Conservation (phyloP, 2,797 vertebrate species). For the Gobionotothen gibberifrons region DNA sequence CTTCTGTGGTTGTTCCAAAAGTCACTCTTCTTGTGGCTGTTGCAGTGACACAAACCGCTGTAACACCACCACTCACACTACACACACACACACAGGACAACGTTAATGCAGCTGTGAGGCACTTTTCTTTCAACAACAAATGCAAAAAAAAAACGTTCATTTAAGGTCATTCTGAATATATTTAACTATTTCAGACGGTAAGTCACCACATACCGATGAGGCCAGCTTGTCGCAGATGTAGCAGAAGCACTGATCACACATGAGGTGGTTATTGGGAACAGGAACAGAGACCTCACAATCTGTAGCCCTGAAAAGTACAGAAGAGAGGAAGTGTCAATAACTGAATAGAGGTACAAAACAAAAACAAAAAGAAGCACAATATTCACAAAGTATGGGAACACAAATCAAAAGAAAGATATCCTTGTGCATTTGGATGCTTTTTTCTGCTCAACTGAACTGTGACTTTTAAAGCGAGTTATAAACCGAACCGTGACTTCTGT, state of each 20-base stretch:
- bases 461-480: too few species aligned
- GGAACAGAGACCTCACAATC: conserved; percentile 73
- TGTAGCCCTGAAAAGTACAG: conserved; percentile 70
- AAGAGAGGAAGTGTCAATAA: conserved; percentile 5
- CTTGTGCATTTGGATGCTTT: too few species aligned
- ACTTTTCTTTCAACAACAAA: not conserved
- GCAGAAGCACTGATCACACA: conserved; percentile 90
- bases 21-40: conserved; percentile 88
- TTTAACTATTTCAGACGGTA: not conserved
- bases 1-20: conserved; percentile 85
- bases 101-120: not conserved
- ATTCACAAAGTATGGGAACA: too few species aligned
- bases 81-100: not conserved
- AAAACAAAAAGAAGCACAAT: too few species aligned
- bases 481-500: too few species aligned
- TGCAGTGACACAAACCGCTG: conserved; percentile 86
- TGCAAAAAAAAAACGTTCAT: too few species aligned
- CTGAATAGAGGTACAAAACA: accelerated
- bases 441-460: too few species aligned
- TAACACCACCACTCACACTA: conserved; percentile 85
- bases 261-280: conserved; percentile 72
- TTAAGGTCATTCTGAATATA: too few species aligned
- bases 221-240: conserved; percentile 89
- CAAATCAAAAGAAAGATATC: too few species aligned
- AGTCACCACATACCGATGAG: conserved; percentile 74